phyloP scores from a whole-genome alignment of 2,797 vertebrate genomes.

The Gephyroberyx darwinii region DNA sequence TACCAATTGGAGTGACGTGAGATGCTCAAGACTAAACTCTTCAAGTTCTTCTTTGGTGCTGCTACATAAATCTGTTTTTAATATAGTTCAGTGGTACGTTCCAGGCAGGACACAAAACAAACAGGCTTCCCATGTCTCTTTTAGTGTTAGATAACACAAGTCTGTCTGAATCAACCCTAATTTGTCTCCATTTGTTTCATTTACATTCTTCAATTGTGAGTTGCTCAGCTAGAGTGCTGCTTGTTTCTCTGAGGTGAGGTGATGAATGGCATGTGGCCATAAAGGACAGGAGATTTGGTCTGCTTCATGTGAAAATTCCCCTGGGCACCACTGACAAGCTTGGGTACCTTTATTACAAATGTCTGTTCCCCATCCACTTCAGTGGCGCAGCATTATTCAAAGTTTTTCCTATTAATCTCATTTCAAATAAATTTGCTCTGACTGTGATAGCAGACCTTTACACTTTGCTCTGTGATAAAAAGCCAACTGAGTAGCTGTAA shows the following conservation, averaged over 20 bases:
- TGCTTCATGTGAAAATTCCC: conserved; percentile 1
- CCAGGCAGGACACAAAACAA: not conserved
- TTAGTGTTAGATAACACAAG: not conserved
- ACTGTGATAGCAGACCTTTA: not conserved
- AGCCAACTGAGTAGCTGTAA: not conserved
- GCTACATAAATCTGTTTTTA: not conserved
- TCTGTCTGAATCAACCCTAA: too few relatives aligned
- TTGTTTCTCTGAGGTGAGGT: not conserved
- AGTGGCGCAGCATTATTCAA: not conserved
- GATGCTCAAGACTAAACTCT: conserved; percentile 6
- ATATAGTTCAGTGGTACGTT: not conserved
- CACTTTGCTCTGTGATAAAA: conserved; percentile 20
- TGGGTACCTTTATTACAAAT: conserved; percentile 13
- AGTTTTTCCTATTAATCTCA: conserved; percentile 2
- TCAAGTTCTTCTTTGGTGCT: not conserved
- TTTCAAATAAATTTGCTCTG: not conserved
- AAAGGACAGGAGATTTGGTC: conserved; percentile 10
- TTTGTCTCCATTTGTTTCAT: too few relatives aligned
- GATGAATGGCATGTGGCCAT: conserved; percentile 8
- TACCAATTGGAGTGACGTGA: not conserved
- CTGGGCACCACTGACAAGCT: conserved; percentile 4
- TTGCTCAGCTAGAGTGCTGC: not conserved
- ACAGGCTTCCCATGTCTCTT: not conserved
- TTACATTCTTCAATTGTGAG: not conserved
- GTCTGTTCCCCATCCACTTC: conserved; percentile 4